Base-by-base conservation (phyloP, 2,113 vertebrate genomes). In the Procapra przewalskii region DNA sequence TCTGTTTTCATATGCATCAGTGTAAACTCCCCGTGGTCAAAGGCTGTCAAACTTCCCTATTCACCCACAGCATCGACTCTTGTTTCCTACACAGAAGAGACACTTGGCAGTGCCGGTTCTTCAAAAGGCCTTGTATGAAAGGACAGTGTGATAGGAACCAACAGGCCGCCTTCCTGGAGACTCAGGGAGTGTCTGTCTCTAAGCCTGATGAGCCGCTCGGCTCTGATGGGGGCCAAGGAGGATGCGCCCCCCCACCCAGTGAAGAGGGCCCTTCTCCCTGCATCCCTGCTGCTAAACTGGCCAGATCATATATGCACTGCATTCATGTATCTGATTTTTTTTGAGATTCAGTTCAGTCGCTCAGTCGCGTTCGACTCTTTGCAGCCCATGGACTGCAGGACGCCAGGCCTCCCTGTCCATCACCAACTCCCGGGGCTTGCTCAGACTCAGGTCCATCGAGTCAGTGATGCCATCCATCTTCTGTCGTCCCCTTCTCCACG, bases 11-110 rank as follows among this genome's bases (percentile, higher is more conserved):
- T 4, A 15, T 7, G 75, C 36, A 23, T 43, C 86, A 64, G 16
- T 95, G 89, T 87, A 84, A 92, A 95, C n/a, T 84, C 95, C 92
- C 92, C 29, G n/a, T 55, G 84, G 59, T 67, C 75, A 19, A 80
- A 21, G 90, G 59, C 36, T 15, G 21, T 23, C 97, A 55, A n/a
- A 84, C 80, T 83, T 97, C 92, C 89, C 89, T 27, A 23, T 90
- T 89, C 13, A 3, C 54, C 77, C 60, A 31, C 4, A 8, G 13
- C 31, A 60, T 8, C 23, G 0, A 77, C n/a, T 64, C 89, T 60
- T 48, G 40, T 81, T 60, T 90, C 85, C 92, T 31, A 27, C 15
- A 17, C 25, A 3, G 8, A 85, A 55, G 36, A 57, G 71, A 55
- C 7, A 59, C 59, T 93, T 40, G 17, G 19, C 17, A 57, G 3